Percentiles rank a stretch among this genome's conserved stretches.
These are phyloP conservation scores for Clunio marinus DNA, from an alignment of 2,888 invertebrate genomes.

Conservation along the genomic window DNA sequence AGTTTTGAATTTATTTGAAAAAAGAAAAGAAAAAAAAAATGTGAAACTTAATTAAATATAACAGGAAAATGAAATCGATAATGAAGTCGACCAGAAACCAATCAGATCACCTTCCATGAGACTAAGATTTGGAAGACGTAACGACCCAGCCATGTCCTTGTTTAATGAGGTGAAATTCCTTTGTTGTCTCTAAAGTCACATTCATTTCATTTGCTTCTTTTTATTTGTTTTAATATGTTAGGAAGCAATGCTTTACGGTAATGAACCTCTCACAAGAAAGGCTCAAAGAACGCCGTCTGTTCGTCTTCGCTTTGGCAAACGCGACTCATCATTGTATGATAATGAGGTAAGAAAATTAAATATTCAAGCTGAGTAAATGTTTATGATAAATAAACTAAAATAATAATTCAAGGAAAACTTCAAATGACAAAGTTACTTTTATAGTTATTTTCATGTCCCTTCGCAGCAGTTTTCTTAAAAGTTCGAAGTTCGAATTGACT, in stretches of 20 bases:
- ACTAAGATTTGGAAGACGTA: constrained; percentile 70
- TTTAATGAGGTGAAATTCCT: constrained; percentile 32
- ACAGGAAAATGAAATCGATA: constrained; percentile 41
- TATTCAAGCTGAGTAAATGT: no score
- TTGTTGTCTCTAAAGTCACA: not conserved
- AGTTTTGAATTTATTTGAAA: not conserved
- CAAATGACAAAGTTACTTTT: not conserved
- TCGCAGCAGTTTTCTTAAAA: not conserved
- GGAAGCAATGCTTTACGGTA: constrained; percentile 25
- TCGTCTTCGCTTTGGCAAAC: constrained; percentile 70
- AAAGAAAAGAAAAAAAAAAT: no score
- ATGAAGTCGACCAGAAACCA: constrained; percentile 63
- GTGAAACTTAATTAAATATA: no score
- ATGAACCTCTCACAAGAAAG: constrained; percentile 52
- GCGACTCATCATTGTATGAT: constrained; percentile 44
- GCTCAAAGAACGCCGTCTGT: constrained; percentile 74
- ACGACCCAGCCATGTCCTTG: constrained; percentile 60
- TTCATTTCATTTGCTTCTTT: not conserved
- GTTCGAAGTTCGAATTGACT: not conserved
- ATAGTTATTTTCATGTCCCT: not conserved
- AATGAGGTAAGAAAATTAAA: constrained; percentile 27
- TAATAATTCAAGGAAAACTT: not conserved
- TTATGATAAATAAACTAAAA: no score
- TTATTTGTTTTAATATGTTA: not conserved
- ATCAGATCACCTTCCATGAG: constrained; percentile 72